Evolutionary conservation across 2,888 invertebrate species (phyloP).

Genomic region (Trichogramma evanescens): DNA sequence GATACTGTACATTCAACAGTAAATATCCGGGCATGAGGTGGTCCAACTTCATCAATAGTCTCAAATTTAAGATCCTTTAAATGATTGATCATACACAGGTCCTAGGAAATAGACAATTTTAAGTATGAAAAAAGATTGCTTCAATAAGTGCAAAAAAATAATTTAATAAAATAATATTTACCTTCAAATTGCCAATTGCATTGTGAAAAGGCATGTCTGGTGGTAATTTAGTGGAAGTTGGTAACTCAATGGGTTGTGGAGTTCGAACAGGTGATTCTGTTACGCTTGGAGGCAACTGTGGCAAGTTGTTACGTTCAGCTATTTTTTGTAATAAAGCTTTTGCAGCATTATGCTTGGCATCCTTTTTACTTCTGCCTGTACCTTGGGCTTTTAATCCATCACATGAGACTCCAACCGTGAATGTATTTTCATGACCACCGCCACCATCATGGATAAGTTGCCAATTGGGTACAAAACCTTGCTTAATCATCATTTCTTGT

Average conservation of each 20-base stretch:
- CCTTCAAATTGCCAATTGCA: conserved; percentile 40
- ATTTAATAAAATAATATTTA: conserved; percentile 18
- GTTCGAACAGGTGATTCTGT: conserved; percentile 33
- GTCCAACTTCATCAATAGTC: conserved; percentile 59
- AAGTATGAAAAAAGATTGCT: not conserved
- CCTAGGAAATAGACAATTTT: conserved; percentile 25
- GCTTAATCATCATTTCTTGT: conserved; percentile 60
- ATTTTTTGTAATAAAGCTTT: conserved; percentile 40
- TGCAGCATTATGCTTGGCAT: conserved; percentile 47
- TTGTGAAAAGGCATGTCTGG: conserved; percentile 36
- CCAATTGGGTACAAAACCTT: conserved; percentile 52
- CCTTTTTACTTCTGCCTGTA: conserved; percentile 45
- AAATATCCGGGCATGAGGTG: conserved; percentile 60
- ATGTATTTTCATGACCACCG: conserved; percentile 43
- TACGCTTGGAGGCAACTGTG: conserved; percentile 36
- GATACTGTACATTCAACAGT: conserved; percentile 54
- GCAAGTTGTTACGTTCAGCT: conserved; percentile 31
- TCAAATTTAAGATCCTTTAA: conserved; percentile 52
- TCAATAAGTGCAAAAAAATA: not conserved
- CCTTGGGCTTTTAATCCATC: conserved; percentile 37
- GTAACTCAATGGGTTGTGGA: conserved; percentile 26
- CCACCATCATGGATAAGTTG: conserved; percentile 42
- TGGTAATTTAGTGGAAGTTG: conserved; percentile 26
- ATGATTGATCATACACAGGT: conserved; percentile 43
- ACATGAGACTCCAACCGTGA: conserved; percentile 41